phyloP scores from a whole-genome alignment of 2,113 vertebrate species.

The Tetrao urogallus region DNA sequence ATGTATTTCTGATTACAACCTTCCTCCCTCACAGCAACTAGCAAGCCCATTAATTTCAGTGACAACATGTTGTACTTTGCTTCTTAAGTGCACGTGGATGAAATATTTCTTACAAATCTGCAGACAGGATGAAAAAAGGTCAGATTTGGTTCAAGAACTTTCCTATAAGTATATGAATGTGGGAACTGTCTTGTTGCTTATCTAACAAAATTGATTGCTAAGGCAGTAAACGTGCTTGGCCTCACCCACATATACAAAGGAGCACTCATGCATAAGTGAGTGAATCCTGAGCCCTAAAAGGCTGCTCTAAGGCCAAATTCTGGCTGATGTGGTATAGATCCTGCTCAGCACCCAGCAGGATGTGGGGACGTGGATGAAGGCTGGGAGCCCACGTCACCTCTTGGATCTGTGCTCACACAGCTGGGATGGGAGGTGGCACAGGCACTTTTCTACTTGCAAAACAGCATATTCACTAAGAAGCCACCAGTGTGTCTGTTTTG shows the following conservation, averaged over 20 bases:
- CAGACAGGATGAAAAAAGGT: neutral
- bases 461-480: neutral
- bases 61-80: rapidly evolving
- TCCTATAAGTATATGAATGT: neutral
- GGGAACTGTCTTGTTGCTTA: neutral
- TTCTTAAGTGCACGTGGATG: neutral
- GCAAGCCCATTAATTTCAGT: neutral
- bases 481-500: neutral
- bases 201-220: neutral
- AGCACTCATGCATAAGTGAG: rapidly evolving
- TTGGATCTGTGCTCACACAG: rapidly evolving
- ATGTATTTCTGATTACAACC: neutral
- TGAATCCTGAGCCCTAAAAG: neutral
- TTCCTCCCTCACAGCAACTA: neutral
- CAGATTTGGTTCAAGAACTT: neutral
- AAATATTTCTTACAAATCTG: neutral
- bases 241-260: neutral
- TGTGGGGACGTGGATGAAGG: neutral
- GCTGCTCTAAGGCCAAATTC: neutral
- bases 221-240: rapidly evolving
- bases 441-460: neutral
- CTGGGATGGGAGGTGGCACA: neutral
- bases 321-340: neutral
- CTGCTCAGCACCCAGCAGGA: neutral
- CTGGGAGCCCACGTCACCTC: neutral